Evolutionary conservation across 2,113 vertebrate species (phyloP).

Genomic region (Myrmecophaga tridactyla): DNA sequence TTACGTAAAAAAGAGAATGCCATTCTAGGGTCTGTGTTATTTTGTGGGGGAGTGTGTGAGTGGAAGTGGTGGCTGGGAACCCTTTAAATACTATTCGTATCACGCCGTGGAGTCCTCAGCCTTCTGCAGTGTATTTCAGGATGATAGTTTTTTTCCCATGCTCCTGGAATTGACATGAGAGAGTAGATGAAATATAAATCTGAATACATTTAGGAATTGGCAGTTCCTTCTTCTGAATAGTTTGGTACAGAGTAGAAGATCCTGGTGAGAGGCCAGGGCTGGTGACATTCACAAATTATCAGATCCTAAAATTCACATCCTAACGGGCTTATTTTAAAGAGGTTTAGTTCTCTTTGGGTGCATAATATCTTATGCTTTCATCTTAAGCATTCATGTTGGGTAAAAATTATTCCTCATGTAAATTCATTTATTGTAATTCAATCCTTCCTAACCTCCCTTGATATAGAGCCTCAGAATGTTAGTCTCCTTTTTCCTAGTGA

Average conservation of each 20-base stretch:
- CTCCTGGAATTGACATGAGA: constrained; percentile 38
- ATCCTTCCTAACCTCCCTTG: constrained; percentile 72
- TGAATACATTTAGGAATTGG: constrained; percentile 46
- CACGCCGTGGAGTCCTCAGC: not conserved
- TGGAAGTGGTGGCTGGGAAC: not conserved
- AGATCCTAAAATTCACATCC: constrained; percentile 69
- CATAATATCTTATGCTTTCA: constrained; percentile 75
- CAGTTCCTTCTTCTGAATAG: constrained; percentile 8
- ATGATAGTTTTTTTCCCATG: constrained; percentile 20
- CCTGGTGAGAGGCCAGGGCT: constrained; percentile 63
- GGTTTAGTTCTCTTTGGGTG: constrained; percentile 66
- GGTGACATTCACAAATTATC: constrained; percentile 69
- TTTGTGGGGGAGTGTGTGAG: not conserved
- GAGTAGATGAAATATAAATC: constrained; percentile 40
- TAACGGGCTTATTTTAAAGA: constrained; percentile 76
- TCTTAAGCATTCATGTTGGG: constrained; percentile 78
- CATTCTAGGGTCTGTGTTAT: not conserved
- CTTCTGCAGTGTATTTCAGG: constrained; percentile 44
- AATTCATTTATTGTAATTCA: constrained; percentile 83
- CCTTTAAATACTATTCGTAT: not conserved
- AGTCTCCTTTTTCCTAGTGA: constrained; percentile 74
- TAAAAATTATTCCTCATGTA: constrained; percentile 78
- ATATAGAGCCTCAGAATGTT: constrained; percentile 73
- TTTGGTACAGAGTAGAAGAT: constrained; percentile 52
- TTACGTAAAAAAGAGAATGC: not conserved